Conservation (phyloP, 2,888 invertebrate genomes). For the Argyresthia albistria region DNA sequence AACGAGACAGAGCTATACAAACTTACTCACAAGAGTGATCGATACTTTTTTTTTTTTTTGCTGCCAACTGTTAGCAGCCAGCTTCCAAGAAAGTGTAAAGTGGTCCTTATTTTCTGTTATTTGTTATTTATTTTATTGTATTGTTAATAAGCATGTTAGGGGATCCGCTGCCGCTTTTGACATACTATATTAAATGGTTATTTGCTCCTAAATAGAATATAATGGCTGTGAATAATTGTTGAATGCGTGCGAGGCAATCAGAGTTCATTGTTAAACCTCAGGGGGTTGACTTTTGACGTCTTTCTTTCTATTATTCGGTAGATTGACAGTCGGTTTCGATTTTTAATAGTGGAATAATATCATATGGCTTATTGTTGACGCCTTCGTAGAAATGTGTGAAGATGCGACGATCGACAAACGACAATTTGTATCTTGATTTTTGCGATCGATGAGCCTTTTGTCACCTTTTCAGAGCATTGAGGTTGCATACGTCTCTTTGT, state of each 20-base stretch:
- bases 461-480: neutral
- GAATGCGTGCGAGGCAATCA: slow-evolving; percentile 59
- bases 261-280: slow-evolving; percentile 41
- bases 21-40: slow-evolving; percentile 18
- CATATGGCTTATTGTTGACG: slow-evolving; percentile 28
- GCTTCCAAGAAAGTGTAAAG: slow-evolving; percentile 71
- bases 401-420: slow-evolving; percentile 13
- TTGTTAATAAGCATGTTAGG: slow-evolving; percentile 70
- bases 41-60: slow-evolving; percentile 34
- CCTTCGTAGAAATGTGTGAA: slow-evolving; percentile 39
- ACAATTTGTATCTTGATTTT: slow-evolving; percentile 54
- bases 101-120: slow-evolving; percentile 57
- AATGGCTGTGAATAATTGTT: slow-evolving; percentile 65
- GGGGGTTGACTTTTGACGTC: slow-evolving; percentile 55
- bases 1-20: slow-evolving; percentile 27
- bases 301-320: slow-evolving; percentile 34
- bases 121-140: slow-evolving; percentile 70
- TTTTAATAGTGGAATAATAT: slow-evolving; percentile 36
- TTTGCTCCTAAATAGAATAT: slow-evolving; percentile 72
- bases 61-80: slow-evolving; percentile 36
- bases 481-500: neutral
- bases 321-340: slow-evolving; percentile 23
- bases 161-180: slow-evolving; percentile 39
- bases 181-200: slow-evolving; percentile 66
- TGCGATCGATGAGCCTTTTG: slow-evolving; percentile 9